A percentile compares a stretch with the other conserved stretches of the same genome.
Conservation (phyloP, 2,797 vertebrate genomes). For the Eospalax fontanierii region DNA sequence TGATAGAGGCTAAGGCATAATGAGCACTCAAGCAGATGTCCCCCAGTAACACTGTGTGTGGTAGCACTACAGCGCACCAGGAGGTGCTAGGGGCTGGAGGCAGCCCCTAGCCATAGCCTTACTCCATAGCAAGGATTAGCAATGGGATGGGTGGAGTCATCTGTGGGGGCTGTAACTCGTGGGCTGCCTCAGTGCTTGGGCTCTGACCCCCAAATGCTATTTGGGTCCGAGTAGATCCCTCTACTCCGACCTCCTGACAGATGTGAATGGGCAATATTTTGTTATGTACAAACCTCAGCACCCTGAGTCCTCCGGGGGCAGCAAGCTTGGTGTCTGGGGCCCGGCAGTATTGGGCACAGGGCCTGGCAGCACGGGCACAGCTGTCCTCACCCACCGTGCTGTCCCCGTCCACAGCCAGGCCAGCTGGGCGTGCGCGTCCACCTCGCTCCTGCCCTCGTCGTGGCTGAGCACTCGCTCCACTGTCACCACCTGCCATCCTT, state of each 20-base stretch:
- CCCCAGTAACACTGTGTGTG: neutral
- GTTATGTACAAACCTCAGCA: neutral
- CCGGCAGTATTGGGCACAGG: no score
- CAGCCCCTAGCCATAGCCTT: no score
- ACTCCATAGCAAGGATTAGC: neutral
- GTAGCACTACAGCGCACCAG: neutral
- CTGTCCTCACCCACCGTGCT: accelerated
- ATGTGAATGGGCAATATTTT: neutral
- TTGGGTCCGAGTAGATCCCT: no score
- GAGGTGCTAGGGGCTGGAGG: neutral
- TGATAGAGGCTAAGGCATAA: neutral
- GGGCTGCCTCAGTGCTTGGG: no score
- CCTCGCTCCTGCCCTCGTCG: accelerated
- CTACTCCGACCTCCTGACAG: neutral
- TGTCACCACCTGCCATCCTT: accelerated
- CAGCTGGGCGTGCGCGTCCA: accelerated
- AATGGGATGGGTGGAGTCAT: neutral
- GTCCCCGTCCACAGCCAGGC: neutral
- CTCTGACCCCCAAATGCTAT: no score
- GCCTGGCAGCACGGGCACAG: neutral
- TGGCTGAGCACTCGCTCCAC: accelerated
- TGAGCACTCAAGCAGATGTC: neutral
- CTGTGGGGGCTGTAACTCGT: neutral
- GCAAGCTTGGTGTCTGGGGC: neutral
- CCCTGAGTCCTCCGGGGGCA: no score